These are phyloP conservation scores for Lanius ludovicianus DNA, from an alignment of 2,113 vertebrate genomes.

Conservation along the genomic window DNA sequence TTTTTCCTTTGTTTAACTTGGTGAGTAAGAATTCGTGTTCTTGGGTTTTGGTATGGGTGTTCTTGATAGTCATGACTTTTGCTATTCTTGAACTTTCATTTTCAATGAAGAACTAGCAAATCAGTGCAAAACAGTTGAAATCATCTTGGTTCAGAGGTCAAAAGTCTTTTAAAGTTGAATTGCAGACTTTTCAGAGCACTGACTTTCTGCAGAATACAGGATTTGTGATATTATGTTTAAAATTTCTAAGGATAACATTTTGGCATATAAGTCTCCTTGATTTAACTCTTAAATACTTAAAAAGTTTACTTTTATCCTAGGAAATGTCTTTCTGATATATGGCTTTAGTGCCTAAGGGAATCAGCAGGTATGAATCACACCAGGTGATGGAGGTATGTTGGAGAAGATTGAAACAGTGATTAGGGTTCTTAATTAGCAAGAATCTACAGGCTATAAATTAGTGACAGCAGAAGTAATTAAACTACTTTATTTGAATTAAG, in stretches of 20 bases:
- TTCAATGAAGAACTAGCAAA: neutral
- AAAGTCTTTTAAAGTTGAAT: neutral
- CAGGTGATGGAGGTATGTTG: slow-evolving; percentile 29
- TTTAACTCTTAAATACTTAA: neutral
- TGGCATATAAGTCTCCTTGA: neutral
- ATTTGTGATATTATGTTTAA: neutral
- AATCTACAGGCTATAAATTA: slow-evolving; percentile 59
- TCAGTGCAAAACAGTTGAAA: neutral
- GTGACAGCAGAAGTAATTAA: slow-evolving; percentile 42
- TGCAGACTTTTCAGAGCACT: neutral
- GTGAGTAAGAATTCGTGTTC: neutral
- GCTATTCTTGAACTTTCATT: neutral
- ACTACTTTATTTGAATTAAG: slow-evolving; percentile 4
- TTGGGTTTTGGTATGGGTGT: neutral
- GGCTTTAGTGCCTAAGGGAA: neutral
- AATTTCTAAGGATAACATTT: neutral
- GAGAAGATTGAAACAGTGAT: slow-evolving; percentile 55
- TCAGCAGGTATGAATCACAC: slow-evolving; percentile 45
- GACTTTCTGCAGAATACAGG: neutral
- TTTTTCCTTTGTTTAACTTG: neutral
- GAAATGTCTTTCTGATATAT: slow-evolving; percentile 47
- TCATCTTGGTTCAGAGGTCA: neutral
- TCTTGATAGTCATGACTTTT: neutral
- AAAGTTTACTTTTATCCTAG: slow-evolving; percentile 29
- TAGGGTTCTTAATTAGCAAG: slow-evolving; percentile 52